Percentiles rank a stretch among this genome's conserved stretches.
Conservation (phyloP, 2,113 vertebrate genomes). For the Pelobates fuscus region DNA sequence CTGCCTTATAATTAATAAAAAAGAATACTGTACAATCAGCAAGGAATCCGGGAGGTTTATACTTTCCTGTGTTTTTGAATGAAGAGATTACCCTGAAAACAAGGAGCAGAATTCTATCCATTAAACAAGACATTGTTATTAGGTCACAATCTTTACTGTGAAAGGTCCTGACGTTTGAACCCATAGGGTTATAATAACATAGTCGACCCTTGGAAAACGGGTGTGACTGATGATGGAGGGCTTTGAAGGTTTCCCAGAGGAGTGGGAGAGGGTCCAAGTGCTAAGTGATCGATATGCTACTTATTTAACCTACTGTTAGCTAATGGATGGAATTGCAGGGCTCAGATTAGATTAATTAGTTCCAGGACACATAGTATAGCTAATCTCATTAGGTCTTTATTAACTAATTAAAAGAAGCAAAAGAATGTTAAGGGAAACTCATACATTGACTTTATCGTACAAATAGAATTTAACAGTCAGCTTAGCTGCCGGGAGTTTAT, state of each 20-base stretch:
- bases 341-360: background rate
- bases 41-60: background rate
- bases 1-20: too few relatives aligned
- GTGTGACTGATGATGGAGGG: background rate
- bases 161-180: slow-evolving; percentile 13
- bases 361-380: too few relatives aligned
- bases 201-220: slow-evolving; percentile 2
- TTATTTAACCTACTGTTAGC: background rate
- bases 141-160: background rate
- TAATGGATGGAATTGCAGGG: background rate
- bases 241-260: slow-evolving; percentile 27
- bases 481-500: too few relatives aligned
- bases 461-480: too few relatives aligned
- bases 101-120: background rate
- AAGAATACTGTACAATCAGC: too few relatives aligned
- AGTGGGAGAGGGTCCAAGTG: background rate
- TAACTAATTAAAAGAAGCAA: too few relatives aligned
- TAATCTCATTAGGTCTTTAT: too few relatives aligned
- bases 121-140: slow-evolving; percentile 6
- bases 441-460: too few relatives aligned
- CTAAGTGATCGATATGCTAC: background rate
- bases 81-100: too few relatives aligned
- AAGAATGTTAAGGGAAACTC: too few relatives aligned
- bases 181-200: slow-evolving; percentile 25
- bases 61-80: background rate